Percentiles rank a stretch among this genome's conserved stretches.
Conservation (phyloP, 2,888 invertebrate species). For the Trissoscelio sp. region DNA sequence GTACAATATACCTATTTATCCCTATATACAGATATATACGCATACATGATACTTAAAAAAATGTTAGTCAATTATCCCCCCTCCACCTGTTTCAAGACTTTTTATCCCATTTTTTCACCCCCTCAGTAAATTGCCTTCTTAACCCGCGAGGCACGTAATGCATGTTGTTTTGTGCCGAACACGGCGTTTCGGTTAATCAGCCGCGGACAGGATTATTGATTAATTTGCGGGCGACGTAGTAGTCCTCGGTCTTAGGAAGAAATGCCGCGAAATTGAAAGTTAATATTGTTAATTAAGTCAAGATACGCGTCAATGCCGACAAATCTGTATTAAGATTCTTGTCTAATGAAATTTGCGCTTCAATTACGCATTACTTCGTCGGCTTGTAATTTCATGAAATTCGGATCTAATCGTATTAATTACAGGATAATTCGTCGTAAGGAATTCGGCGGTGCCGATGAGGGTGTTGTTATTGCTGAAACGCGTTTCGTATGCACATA, state of each 20-base stretch:
- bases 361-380: slow-evolving; percentile 45
- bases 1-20: too few relatives aligned
- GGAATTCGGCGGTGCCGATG: slow-evolving; percentile 38
- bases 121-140: slow-evolving; percentile 37
- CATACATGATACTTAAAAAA: too few relatives aligned
- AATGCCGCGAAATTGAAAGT: slow-evolving; percentile 43
- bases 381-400: slow-evolving; percentile 49
- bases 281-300: slow-evolving; percentile 56
- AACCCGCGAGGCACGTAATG: slow-evolving; percentile 9
- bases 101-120: too few relatives aligned
- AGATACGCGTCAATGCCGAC: slow-evolving; percentile 22
- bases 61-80: too few relatives aligned
- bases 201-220: slow-evolving; percentile 38
- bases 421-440: slow-evolving; percentile 51
- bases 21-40: too few relatives aligned
- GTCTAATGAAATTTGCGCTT: slow-evolving; percentile 58
- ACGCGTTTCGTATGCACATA: slow-evolving; percentile 1
- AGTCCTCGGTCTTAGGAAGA: not conserved
- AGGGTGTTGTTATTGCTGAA: slow-evolving; percentile 44
- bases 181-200: slow-evolving; percentile 10
- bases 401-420: slow-evolving; percentile 54
- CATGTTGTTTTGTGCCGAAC: not conserved
- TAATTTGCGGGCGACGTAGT: slow-evolving; percentile 21
- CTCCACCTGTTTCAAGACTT: too few relatives aligned
- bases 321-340: slow-evolving; percentile 53